Percentiles rank a stretch among this genome's conserved stretches.
Evolutionary conservation across 1,140 invertebrate species (phyloP).

Genomic region (Campoletis sonorensis): DNA sequence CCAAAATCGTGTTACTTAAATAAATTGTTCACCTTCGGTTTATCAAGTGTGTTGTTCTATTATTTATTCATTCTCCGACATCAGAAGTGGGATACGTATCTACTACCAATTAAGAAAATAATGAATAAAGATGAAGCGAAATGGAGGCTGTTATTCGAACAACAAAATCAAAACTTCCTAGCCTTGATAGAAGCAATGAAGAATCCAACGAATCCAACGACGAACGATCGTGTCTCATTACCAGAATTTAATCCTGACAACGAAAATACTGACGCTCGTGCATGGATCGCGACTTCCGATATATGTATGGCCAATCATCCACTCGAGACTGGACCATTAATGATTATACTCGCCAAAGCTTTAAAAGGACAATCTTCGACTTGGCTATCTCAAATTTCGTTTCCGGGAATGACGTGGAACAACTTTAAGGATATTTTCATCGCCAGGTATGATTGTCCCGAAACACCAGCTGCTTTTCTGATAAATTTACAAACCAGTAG

Average conservation of each 20-base stretch:
- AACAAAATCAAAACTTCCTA: neutral
- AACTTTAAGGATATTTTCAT: neutral
- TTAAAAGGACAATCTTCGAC: neutral
- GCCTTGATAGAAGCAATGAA: neutral
- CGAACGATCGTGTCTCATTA: no score
- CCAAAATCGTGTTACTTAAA: no score
- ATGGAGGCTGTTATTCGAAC: no score
- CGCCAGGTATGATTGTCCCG: neutral
- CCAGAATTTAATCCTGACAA: neutral
- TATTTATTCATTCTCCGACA: no score
- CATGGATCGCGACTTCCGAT: neutral
- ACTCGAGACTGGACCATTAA: neutral
- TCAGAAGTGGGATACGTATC: no score
- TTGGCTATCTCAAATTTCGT: neutral
- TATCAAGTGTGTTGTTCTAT: no score
- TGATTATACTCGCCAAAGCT: neutral
- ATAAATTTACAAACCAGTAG: neutral
- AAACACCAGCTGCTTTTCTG: neutral
- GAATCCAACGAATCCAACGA: neutral
- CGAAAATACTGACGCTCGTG: neutral
- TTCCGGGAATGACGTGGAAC: neutral
- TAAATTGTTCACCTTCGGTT: no score
- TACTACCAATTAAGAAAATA: no score
- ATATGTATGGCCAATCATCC: neutral
- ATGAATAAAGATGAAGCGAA: no score